A percentile compares a stretch with the other conserved stretches of the same genome.
phyloP scores from a whole-genome alignment of 2,797 vertebrate genomes.

The Arnoldichthys spilopterus region DNA sequence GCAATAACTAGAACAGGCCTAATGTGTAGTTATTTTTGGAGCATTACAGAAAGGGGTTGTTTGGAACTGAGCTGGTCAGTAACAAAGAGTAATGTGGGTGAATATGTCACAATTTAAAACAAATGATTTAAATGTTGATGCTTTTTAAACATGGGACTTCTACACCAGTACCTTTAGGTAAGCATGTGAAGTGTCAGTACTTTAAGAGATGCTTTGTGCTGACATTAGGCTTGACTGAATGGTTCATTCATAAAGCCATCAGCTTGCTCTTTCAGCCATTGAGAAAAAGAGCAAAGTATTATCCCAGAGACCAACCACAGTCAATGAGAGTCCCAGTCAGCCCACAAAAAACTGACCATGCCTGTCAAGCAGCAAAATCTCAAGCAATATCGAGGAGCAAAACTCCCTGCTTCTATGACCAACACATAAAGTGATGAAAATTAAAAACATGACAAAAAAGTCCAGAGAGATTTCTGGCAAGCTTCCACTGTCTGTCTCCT shows the following conservation, averaged over 20 bases:
- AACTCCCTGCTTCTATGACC: neutral
- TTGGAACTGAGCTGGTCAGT: too few relatives aligned
- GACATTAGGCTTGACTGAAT: neutral
- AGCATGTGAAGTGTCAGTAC: neutral
- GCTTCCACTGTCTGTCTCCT: neutral
- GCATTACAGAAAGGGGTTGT: too few relatives aligned
- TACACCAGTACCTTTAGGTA: neutral
- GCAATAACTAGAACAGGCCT: too few relatives aligned
- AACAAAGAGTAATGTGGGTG: too few relatives aligned
- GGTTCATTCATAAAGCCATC: neutral
- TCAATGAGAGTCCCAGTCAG: neutral
- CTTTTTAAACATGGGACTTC: neutral
- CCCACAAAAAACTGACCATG: neutral
- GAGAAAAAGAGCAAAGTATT: neutral
- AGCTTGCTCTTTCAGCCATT: neutral
- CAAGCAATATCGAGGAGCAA: neutral
- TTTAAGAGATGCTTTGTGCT: neutral
- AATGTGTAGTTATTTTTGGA: too few relatives aligned
- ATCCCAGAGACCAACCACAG: neutral
- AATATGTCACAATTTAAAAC: too few relatives aligned
- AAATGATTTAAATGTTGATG: neutral
- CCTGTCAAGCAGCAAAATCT: neutral
- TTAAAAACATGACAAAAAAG: neutral
- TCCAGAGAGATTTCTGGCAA: neutral
- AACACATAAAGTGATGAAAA: neutral